Evolutionary conservation across 2,888 invertebrate species (phyloP).

Genomic region (Tortrix viridana): DNA sequence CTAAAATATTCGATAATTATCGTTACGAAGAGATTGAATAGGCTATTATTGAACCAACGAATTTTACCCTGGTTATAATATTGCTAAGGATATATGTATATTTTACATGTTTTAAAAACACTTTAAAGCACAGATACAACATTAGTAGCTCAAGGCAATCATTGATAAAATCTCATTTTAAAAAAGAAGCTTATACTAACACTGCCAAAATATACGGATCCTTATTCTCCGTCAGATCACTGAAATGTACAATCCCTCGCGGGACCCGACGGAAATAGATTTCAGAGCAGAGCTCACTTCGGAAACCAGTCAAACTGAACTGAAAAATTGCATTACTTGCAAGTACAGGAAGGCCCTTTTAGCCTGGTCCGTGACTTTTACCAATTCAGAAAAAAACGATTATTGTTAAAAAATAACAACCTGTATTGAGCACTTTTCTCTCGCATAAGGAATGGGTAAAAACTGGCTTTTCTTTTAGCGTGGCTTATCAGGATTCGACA

Average conservation of each 20-base stretch:
- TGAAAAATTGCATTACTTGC: not conserved
- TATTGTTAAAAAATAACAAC: constrained; percentile 16
- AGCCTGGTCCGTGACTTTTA: not conserved
- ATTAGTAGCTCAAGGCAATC: too few relatives aligned
- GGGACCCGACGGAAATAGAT: not conserved
- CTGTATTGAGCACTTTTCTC: constrained; percentile 13
- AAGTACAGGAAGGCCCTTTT: not conserved
- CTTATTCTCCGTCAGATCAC: not conserved
- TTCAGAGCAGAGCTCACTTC: not conserved
- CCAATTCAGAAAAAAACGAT: not conserved
- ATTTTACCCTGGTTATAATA: too few relatives aligned
- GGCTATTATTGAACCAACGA: too few relatives aligned
- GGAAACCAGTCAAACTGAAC: not conserved
- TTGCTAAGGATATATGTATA: too few relatives aligned
- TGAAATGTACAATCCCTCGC: constrained; percentile 1
- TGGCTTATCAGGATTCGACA: constrained; percentile 65
- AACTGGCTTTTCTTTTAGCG: constrained; percentile 54
- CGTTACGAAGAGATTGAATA: too few relatives aligned
- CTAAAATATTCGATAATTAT: too few relatives aligned
- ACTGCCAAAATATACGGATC: not conserved
- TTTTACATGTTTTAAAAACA: too few relatives aligned
- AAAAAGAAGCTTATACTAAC: not conserved
- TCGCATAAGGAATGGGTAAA: constrained; percentile 20
- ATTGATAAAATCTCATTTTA: too few relatives aligned
- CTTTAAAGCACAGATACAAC: too few relatives aligned